phyloP scores from a whole-genome alignment of 92 coral and sea anemone species.

The Parazoanthus swiftii region DNA sequence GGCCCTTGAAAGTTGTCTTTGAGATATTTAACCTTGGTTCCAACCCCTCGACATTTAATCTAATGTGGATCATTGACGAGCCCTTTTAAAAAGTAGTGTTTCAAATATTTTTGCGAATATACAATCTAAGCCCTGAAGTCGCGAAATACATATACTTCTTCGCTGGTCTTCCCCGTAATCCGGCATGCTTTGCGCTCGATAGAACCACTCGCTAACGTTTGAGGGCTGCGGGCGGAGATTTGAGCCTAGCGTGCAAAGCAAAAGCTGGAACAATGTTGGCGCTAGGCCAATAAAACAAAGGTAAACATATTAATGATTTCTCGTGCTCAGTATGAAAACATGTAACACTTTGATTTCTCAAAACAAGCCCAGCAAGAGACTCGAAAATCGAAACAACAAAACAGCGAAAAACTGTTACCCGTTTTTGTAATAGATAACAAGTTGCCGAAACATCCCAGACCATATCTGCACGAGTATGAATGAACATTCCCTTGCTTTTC shows the following conservation, averaged over 20 bases:
- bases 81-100: background rate
- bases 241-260: constrained; percentile 8
- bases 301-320: background rate
- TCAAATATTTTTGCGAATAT: background rate
- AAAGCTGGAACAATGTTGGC: constrained; percentile 27
- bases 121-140: background rate
- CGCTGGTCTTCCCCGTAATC: background rate
- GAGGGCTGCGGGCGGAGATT: background rate
- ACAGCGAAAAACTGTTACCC: background rate
- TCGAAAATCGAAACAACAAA: background rate
- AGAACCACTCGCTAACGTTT: background rate
- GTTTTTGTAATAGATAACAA: background rate
- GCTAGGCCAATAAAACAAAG: background rate
- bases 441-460: too few species aligned
- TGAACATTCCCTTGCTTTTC: too few species aligned
- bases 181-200: constrained; percentile 23
- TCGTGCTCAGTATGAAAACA: constrained; percentile 21
- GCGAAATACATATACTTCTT: too few species aligned
- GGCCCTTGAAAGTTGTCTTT: constrained; percentile 21
- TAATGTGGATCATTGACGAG: background rate
- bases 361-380: background rate
- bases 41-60: background rate
- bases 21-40: constrained; percentile 9
- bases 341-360: constrained; percentile 6
- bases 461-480: background rate